Evolutionary conservation across 2,113 vertebrate species (phyloP).

Genomic region (Onychostruthus taczanowskii): DNA sequence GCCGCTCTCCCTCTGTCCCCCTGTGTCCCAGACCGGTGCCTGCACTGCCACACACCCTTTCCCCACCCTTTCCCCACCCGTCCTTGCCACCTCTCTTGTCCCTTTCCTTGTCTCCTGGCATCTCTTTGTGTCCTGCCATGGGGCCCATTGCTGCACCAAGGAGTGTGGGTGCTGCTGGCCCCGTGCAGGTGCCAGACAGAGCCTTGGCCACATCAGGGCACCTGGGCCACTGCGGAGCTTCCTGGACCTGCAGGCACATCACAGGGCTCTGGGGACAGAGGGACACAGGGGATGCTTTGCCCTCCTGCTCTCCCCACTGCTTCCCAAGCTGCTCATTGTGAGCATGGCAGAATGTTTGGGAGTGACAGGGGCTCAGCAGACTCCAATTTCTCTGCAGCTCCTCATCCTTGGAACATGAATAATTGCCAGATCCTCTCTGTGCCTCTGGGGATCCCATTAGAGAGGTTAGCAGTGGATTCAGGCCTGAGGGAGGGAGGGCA

Average conservation of each 20-base stretch:
- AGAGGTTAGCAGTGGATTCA: not conserved
- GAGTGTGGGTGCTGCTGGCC: not conserved
- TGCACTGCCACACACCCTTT: too few species aligned
- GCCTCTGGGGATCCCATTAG: not conserved
- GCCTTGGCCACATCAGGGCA: not conserved
- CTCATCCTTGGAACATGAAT: too few species aligned
- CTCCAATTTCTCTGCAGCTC: rapidly evolving
- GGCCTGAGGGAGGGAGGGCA: too few species aligned
- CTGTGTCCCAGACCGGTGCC: too few species aligned
- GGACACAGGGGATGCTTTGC: not conserved
- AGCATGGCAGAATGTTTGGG: not conserved
- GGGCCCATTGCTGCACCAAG: not conserved
- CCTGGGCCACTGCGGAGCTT: not conserved
- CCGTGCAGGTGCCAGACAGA: not conserved
- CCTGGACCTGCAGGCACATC: not conserved
- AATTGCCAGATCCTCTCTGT: not conserved
- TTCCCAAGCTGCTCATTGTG: not conserved
- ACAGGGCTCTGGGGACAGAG: not conserved
- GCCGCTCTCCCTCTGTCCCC: too few species aligned
- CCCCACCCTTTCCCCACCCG: too few species aligned
- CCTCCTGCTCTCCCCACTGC: not conserved
- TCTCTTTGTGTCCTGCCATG: not conserved
- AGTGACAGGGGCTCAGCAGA: not conserved
- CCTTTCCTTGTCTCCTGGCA: not conserved
- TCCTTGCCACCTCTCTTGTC: too few species aligned